Conservation (phyloP, 2,797 vertebrate species). For the Delichon dasypus region DNA sequence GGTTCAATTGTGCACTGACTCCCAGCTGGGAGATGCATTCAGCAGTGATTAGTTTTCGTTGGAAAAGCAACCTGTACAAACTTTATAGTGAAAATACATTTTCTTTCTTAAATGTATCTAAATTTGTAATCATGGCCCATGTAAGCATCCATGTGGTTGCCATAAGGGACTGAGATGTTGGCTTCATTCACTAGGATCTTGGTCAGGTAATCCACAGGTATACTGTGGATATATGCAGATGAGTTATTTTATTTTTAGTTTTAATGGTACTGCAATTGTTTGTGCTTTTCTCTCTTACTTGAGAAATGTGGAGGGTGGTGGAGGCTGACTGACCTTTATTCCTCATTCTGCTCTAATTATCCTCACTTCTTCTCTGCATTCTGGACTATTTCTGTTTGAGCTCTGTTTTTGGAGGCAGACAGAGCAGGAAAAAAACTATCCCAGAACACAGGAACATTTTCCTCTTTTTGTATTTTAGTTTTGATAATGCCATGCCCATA, state of each 20-base stretch:
- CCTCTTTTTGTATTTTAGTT: background rate
- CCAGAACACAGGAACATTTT: background rate
- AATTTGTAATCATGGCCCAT: background rate
- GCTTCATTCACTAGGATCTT: background rate
- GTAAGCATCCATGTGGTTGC: background rate
- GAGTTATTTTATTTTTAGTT: background rate
- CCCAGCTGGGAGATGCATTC: background rate
- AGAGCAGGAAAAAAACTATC: background rate
- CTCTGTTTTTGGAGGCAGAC: background rate
- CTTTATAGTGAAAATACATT: background rate
- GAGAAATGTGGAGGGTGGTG: background rate
- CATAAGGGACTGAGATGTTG: background rate
- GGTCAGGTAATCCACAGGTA: background rate
- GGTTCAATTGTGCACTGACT: background rate
- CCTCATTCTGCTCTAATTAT: background rate
- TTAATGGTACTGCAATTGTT: background rate
- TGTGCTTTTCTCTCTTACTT: background rate
- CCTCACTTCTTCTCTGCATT: background rate
- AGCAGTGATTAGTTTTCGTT: background rate
- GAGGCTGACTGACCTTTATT: background rate
- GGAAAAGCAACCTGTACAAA: background rate
- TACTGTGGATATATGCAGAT: background rate
- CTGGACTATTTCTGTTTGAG: background rate
- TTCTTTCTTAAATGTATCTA: background rate
- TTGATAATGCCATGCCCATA: background rate